A percentile compares a stretch with the other conserved stretches of the same genome.
These are phyloP conservation scores for Anguilla rostrata DNA, from an alignment of 2,113 vertebrate genomes.

Conservation along the genomic window DNA sequence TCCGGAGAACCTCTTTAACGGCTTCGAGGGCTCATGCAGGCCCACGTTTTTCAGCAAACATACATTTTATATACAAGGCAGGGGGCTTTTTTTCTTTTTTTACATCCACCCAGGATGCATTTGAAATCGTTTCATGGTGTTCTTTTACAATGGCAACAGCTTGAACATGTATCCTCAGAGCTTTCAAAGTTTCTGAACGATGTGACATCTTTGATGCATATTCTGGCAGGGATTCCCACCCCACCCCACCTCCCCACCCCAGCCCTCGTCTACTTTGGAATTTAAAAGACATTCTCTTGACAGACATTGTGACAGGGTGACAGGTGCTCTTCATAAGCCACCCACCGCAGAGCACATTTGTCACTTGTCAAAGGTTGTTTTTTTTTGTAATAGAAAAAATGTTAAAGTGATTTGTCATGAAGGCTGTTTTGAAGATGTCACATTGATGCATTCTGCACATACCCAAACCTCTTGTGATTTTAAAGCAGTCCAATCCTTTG, in stretches of 20 bases:
- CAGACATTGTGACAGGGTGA: slow-evolving; percentile 5
- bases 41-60: no score
- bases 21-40: background rate
- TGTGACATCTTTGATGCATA: background rate
- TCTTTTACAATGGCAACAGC: background rate
- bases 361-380: background rate
- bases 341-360: background rate
- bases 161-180: background rate
- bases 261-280: background rate
- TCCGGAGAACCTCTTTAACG: background rate
- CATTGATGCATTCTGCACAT: background rate
- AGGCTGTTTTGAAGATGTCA: background rate
- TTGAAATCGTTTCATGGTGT: background rate
- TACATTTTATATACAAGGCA: background rate
- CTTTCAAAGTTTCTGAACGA: background rate
- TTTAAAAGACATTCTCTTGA: background rate
- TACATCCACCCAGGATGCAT: background rate
- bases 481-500: background rate
- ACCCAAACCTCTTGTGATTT: background rate
- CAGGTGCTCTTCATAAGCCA: background rate
- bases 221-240: no score
- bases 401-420: background rate
- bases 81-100: background rate
- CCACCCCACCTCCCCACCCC: no score
- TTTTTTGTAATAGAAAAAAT: background rate